Evolutionary conservation across 2,797 vertebrate species (phyloP), one percentile per base, ranked within the genome.

Genomic region (Notoglanidium macrostoma): DNA sequence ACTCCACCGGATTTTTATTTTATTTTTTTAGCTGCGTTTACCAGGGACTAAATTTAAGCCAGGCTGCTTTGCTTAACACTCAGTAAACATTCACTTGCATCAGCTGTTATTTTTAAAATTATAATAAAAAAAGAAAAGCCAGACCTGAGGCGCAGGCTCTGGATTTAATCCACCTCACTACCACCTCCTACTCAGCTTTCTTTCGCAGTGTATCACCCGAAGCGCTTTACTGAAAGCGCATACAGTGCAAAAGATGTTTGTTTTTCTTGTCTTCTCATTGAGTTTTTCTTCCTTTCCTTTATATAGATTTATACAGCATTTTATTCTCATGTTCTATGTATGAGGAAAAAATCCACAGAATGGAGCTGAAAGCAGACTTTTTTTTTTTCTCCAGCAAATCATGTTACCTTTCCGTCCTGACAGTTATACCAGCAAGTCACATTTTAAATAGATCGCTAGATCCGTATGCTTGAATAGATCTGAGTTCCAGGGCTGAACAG

Each of bases 81-180:
- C 85, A 89, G 82, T 73, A 44, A 86, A 82, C 26, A 61, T 85
- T 84, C 55, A 29, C 86, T 90, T 89, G 46, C 76, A 29, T 89
- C 88, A 85, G 87, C 67, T 77, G 49, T 83, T 80, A 29, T 83
- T 85, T 73, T 44, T 82, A 54, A 82, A 82, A 65, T 49, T 49
- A 7, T 49, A 6, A 7, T 49, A 35, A 76, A 85, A 70, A 78
- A 51, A 19, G 79, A 85, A 89, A 87, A 88, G 83, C 35, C 67
- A 88, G 87, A 87, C 85, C 88, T 86, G 74, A 85, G 85, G 87
- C 86, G 8, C 61, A 83, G 68, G 87, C 84, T 82, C 86, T 87
- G 89, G 73, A 88, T 89, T 85, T 86, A 90, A 90, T 90, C 89
- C 89, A 84, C 86, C 83, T 86, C 88, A 86, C 86, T 49, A 19